Base-by-base conservation (phyloP, 2,113 vertebrate species). In the Gnathonemus echidnorhynchus region DNA sequence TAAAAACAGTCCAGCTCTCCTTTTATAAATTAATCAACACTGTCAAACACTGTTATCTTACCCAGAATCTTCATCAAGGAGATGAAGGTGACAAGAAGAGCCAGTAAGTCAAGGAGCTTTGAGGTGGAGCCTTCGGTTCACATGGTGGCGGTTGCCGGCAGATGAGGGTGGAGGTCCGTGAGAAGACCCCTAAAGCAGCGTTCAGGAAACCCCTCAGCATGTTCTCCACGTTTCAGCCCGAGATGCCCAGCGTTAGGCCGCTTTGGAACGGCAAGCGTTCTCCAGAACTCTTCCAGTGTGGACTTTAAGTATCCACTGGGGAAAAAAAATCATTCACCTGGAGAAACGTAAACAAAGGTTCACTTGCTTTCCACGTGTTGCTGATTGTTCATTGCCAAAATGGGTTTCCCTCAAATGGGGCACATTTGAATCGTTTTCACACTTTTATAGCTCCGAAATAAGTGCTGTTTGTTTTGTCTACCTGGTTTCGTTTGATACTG, bases 41-140 rank as follows among this genome's bases (percentile, higher is more conserved):
- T 89, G 46, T 86, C 35, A 83, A 31, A 48, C 52, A n/a, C 90
- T 80, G 39, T 84, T 46, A 21, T 45, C 1, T 15, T 77, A 74
- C 52, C 84, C 89, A 90, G 70, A 45, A 50, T 89, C 74, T 17
- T 17, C 53, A 48, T 13, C 77, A 89, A 62, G 52, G 52, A 58
- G 39, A 39, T 46, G 80, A 62, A 24, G 21, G 39, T 24, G 80
- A 86, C 11, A 89, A 89, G 52, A 89, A 89, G 89, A 80, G 52
- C 35, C 80, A 86, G 77, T 89, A 62, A 39, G 31, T 45, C 19
- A 27, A 3, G 89, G 45, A 9, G 17, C 6, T 10, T n/a, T 13
- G 19, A 13, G 49, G 11, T 52, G 39, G 13, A 83, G 35, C 15
- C 77, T 83, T 46, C 7, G 9, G 88, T 50, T 52, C 11, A 53